Evolutionary conservation across 2,113 vertebrate species (phyloP), one percentile per base, ranked within the genome.

Genomic region (Diphyllodes magnificus): DNA sequence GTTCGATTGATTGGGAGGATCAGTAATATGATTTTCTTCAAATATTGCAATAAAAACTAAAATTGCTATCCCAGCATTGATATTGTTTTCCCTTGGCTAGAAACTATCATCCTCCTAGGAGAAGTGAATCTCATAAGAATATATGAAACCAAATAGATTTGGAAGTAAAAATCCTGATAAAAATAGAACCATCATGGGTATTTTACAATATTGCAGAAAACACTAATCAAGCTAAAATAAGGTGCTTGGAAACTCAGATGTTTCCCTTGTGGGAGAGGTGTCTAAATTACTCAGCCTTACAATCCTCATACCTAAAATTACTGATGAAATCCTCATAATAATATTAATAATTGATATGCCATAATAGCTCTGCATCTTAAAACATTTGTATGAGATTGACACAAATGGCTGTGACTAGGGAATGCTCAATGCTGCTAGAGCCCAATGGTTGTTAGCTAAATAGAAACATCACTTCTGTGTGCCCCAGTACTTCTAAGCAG

Each of bases 1-100:
- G 7, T 56, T 60, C 0, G 0, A 56, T 42, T 69, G 23, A 22
- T 1, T 51, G n/a, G 18, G 13, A 42, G 3, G 15, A 45, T 68
- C 31, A 45, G 11, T 40, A 68, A 56, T 28, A 70, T 1, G 2
- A 65, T 92, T 85, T 70, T 80, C n/a, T 37, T 84, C 37, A 88
- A 59, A 78, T 3, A n/a, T 16, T 35, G 17, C 30, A 79, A 60
- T 59, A 79, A 95, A 78, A 75, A 33, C 63, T 65, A 69, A 50
- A 87, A 57, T 42, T 82, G 3, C 8, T 68, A 11, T 60, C 2
- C 9, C 20, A 31, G 10, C 11, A 61, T 9, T 60, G 15, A 45
- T 82, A 45, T 6, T 68, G 24, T 39, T 71, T 35, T 75, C 16
- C 11, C 21, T 70, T 19, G 44, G 11, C 11, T 83, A 54, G 54